Evolutionary conservation across 2,797 vertebrate species (phyloP).

Genomic region (Limnodromus scolopaceus): DNA sequence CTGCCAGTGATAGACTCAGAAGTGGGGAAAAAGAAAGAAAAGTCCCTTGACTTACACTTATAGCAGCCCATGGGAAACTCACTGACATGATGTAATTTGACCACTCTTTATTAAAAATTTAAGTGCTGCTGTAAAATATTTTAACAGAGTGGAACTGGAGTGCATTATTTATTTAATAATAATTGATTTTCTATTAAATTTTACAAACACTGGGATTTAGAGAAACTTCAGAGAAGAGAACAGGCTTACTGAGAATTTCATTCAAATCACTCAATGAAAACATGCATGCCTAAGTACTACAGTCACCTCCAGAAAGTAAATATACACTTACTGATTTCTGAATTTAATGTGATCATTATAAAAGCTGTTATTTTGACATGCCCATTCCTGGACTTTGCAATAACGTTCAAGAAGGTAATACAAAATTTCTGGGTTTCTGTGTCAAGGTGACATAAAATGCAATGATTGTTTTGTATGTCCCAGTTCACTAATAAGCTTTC

Average conservation of each 20-base stretch:
- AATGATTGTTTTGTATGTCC: background rate
- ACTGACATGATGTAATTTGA: background rate
- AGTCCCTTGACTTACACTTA: background rate
- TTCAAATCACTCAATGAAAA: background rate
- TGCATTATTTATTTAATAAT: background rate
- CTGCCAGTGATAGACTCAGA: background rate
- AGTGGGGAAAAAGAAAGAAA: background rate
- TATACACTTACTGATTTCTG: background rate
- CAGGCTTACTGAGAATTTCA: fast-evolving
- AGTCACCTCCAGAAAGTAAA: background rate
- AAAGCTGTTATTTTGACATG: background rate
- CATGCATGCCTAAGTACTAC: background rate
- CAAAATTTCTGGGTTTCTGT: background rate
- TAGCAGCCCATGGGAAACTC: background rate
- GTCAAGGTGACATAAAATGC: background rate
- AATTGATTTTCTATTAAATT: background rate
- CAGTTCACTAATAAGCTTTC: background rate
- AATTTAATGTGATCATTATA: background rate
- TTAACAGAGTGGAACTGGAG: background rate
- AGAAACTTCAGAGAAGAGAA: background rate
- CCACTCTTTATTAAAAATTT: background rate
- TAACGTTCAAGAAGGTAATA: background rate
- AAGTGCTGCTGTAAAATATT: background rate
- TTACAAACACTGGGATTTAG: background rate
- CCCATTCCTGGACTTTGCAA: background rate